phyloP scores from a whole-genome alignment of 2,888 invertebrate genomes.

The Yponomeuta evonymella region DNA sequence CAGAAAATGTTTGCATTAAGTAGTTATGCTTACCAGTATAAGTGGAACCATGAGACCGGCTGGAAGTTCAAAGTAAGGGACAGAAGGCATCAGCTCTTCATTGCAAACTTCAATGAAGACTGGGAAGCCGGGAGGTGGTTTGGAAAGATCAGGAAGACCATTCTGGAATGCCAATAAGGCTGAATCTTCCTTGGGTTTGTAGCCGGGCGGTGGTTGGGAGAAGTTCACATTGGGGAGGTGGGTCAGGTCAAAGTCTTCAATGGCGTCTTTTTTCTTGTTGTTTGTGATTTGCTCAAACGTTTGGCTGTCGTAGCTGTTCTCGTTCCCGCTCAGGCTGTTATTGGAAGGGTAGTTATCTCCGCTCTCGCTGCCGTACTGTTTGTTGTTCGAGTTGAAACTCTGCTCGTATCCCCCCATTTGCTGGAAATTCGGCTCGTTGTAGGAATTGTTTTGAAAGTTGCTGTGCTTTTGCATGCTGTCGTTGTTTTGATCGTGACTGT shows the following conservation, averaged over 20 bases:
- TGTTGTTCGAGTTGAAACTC: slow-evolving; percentile 44
- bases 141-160: slow-evolving; percentile 87
- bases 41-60: slow-evolving; percentile 99
- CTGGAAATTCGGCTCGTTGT: slow-evolving; percentile 48
- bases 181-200: slow-evolving; percentile 42
- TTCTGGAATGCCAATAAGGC: slow-evolving; percentile 67
- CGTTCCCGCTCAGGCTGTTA: slow-evolving; percentile 69
- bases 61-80: slow-evolving; percentile 97
- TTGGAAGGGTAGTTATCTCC: slow-evolving; percentile 63
- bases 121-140: slow-evolving; percentile 90
- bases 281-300: slow-evolving; percentile 50
- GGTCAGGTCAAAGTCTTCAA: slow-evolving; percentile 45
- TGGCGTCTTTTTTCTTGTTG: slow-evolving; percentile 27
- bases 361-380: slow-evolving; percentile 58
- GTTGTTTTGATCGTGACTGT: slow-evolving; percentile 49
- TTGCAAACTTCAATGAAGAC: slow-evolving; percentile 63
- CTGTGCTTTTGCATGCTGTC: slow-evolving; percentile 43
- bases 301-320: slow-evolving; percentile 67
- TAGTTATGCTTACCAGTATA: slow-evolving; percentile 80
- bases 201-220: slow-evolving; percentile 69
- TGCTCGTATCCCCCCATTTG: slow-evolving; percentile 51
- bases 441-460: slow-evolving; percentile 38
- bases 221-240: slow-evolving; percentile 64
- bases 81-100: slow-evolving; percentile 90
- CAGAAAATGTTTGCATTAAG: slow-evolving; percentile 4